These are phyloP conservation scores for Holcopasites calliopsidis DNA, from an alignment of 1,140 invertebrate species.

Conservation along the genomic window DNA sequence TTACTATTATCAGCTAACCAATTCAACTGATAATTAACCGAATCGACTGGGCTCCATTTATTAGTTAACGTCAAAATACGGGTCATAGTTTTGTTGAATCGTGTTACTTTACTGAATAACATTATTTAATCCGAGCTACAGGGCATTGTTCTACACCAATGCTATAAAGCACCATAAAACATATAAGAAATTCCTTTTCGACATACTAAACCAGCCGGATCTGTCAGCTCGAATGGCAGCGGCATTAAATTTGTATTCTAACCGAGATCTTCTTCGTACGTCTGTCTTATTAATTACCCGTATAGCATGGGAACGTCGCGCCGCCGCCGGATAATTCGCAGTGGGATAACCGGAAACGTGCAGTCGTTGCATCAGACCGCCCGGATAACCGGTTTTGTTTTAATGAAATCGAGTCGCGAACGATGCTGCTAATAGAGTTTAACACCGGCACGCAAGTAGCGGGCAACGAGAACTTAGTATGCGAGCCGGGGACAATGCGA, in stretches of 20 bases:
- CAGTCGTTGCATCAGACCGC: not conserved
- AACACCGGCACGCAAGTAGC: conserved; percentile 10
- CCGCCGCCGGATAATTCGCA: conserved; percentile 6
- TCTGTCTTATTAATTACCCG: conserved; percentile 31
- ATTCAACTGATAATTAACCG: not conserved
- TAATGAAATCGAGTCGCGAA: conserved; percentile 36
- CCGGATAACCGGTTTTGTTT: conserved; percentile 31
- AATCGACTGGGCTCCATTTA: not conserved
- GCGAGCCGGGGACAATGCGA: conserved; percentile 19
- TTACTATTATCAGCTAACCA: too few relatives aligned
- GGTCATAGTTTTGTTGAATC: too few relatives aligned
- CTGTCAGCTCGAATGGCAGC: not conserved
- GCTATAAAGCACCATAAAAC: too few relatives aligned
- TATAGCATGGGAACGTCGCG: not conserved
- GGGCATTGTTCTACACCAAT: too few relatives aligned
- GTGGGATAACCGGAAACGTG: not conserved
- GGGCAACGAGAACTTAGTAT: conserved; percentile 28
- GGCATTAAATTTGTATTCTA: conserved; percentile 12
- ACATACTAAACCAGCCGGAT: not conserved
- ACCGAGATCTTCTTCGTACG: not conserved
- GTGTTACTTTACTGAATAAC: too few relatives aligned
- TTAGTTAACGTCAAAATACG: too few relatives aligned
- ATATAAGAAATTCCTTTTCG: not conserved
- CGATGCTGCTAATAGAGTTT: conserved; percentile 40
- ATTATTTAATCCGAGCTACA: too few relatives aligned